Conservation (phyloP, 1,140 invertebrate genomes). For the Branchinecta lynchi region DNA sequence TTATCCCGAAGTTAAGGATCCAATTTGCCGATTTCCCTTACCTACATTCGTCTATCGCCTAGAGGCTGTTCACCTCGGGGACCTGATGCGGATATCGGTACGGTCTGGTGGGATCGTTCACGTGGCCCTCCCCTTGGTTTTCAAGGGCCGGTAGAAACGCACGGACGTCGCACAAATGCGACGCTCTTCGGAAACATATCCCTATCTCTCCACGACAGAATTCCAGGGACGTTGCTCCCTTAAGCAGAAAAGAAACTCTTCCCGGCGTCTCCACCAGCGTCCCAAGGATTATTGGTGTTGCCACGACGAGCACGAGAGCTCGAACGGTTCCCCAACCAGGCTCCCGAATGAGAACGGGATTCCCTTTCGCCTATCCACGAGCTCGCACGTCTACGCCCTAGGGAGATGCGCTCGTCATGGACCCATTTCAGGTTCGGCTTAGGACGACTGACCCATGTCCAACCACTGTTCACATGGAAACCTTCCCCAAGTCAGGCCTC, state of each 20-base stretch:
- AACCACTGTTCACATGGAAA: constrained; percentile 78
- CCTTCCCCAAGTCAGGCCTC: constrained; percentile 73
- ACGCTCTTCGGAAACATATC: constrained; percentile 50
- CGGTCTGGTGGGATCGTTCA: constrained; percentile 40
- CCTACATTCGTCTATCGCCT: constrained; percentile 73
- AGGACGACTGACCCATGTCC: constrained; percentile 70
- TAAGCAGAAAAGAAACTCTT: constrained; percentile 60
- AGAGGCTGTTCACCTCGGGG: constrained; percentile 78
- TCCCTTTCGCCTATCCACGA: constrained; percentile 44
- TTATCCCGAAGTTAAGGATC: constrained; percentile 67
- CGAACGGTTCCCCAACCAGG: constrained; percentile 51
- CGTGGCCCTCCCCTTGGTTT: constrained; percentile 55
- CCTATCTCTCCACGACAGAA: constrained; percentile 50
- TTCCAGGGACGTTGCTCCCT: constrained; percentile 55
- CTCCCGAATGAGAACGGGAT: constrained; percentile 55
- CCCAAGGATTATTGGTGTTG: constrained; percentile 49
- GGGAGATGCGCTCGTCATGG: neutral
- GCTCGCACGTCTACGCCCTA: neutral
- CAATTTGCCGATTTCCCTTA: constrained; percentile 69
- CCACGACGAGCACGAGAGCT: constrained; percentile 42
- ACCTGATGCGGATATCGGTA: constrained; percentile 71
- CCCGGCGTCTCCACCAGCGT: constrained; percentile 51
- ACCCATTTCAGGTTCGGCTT: constrained; percentile 34
- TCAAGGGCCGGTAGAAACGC: constrained; percentile 51
- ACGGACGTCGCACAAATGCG: constrained; percentile 46